Evolutionary conservation across 2,113 vertebrate species (phyloP).

Genomic region (Uropsilus gracilis): DNA sequence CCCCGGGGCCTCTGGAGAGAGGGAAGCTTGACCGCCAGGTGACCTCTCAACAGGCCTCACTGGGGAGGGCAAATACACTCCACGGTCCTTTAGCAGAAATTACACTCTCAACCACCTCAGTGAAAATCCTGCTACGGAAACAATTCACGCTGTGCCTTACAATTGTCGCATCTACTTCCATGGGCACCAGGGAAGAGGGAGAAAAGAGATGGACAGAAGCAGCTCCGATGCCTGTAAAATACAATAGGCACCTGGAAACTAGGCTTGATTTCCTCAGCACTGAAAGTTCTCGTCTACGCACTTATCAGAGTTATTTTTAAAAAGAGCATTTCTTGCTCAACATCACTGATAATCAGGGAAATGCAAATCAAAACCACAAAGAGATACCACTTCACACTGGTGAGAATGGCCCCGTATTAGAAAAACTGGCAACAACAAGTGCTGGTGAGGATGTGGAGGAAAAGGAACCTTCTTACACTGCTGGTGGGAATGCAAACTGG

Average conservation of each 20-base stretch:
- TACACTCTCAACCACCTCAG: background rate
- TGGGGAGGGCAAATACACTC: background rate
- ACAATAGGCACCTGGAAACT: slow-evolving; percentile 16
- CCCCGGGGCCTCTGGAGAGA: background rate
- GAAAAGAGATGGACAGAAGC: background rate
- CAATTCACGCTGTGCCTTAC: background rate
- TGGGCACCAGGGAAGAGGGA: background rate
- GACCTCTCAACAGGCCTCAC: background rate
- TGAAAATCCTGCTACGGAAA: background rate
- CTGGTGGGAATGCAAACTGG: too few species aligned
- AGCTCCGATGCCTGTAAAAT: background rate
- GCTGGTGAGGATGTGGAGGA: too few species aligned
- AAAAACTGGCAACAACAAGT: too few species aligned
- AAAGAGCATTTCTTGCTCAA: background rate
- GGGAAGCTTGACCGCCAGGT: background rate
- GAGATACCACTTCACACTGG: too few species aligned
- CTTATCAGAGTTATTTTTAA: slow-evolving; percentile 44
- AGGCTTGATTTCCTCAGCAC: slow-evolving; percentile 41
- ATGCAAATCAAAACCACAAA: too few species aligned
- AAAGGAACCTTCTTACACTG: too few species aligned
- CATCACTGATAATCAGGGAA: too few species aligned
- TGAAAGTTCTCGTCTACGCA: slow-evolving; percentile 30
- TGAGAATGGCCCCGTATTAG: too few species aligned
- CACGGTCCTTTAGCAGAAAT: background rate
- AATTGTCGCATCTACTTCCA: background rate